A percentile compares a stretch with the other conserved stretches of the same genome.
Evolutionary conservation across 2,113 vertebrate genomes (phyloP).

Genomic region (Bothrops jararaca): DNA sequence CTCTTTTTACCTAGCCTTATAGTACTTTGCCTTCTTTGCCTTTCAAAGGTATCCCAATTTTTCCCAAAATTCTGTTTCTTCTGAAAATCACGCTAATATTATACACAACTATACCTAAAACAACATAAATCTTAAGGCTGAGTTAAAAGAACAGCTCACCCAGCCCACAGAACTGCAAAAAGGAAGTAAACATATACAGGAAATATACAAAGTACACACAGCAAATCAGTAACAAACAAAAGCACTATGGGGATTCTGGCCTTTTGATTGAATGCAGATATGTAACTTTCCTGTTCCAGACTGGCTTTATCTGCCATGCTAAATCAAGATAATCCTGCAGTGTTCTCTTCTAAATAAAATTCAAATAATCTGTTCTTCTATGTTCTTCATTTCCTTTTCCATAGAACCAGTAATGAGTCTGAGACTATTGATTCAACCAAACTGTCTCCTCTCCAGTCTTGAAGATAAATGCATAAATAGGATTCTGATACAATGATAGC

Average conservation of each 20-base stretch:
- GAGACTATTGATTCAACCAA: neutral
- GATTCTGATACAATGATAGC: slow-evolving; percentile 49
- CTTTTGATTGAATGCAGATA: neutral
- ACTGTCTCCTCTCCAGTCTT: neutral
- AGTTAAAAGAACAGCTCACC: neutral
- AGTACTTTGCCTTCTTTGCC: neutral
- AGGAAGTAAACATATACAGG: neutral
- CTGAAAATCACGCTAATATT: neutral
- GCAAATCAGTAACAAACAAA: neutral
- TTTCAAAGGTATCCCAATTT: neutral
- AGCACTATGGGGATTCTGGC: neutral
- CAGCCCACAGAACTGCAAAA: neutral
- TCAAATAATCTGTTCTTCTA: neutral
- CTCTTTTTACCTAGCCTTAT: neutral
- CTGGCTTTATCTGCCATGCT: neutral
- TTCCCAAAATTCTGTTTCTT: neutral
- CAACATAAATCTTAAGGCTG: neutral
- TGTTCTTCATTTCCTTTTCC: neutral
- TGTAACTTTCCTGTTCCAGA: neutral
- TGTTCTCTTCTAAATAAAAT: neutral
- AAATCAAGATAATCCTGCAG: neutral
- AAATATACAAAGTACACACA: neutral
- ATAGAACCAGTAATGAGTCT: neutral
- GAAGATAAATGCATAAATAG: slow-evolving; percentile 56
- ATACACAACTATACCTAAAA: neutral